Evolutionary conservation across 2,113 vertebrate genomes (phyloP), one percentile per base, ranked within the genome.

Genomic region (Falco punctatus): DNA sequence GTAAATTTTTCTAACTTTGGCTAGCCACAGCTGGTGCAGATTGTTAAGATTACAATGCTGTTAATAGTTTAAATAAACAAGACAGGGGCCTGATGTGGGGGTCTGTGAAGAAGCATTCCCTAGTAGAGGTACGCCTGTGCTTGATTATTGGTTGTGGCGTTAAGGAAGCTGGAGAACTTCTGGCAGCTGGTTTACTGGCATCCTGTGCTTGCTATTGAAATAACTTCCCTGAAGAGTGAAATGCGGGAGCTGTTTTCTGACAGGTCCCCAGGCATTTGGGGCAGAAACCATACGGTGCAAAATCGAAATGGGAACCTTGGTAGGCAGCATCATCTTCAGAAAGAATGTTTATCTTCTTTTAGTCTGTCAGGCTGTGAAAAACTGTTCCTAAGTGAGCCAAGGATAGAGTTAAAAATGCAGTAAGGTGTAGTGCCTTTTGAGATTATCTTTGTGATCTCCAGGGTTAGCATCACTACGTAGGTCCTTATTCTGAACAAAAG

Each of bases 51-150:
- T 44, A 11, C 9, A 19, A 1, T 17, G 15, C 28, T 86, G 30
- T 28, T 67, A 15, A 10, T 70, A 4, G 12, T 38, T 49, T 28
- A n/a, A 33, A 10, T n/a, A 35, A 54, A 18, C 16, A 13, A 15
- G 48, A 4, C 10, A 21, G 10, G 22, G 8, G 13, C 17, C 26
- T 15, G 22, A 28, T 58, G 3, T 0, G 1, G 16, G 40, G 35
- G 6, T 13, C 26, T 48, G 52, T 13, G 48, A 24, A 58, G 49
- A 33, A 27, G 48, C 26, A 3, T 51, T 61, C 10, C 28, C 17
- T 6, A 33, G 24, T 2, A 32, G 9, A 28, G n/a, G 4, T 44
- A 7, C 4, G 10, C 35, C 64, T 46, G 17, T 27, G 22, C n/a
- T 64, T 20, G 46, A 2, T 57, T 13, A 1, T 9, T 32, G 46